phyloP scores from a whole-genome alignment of 2,113 vertebrate genomes.

The Geococcyx californianus region DNA sequence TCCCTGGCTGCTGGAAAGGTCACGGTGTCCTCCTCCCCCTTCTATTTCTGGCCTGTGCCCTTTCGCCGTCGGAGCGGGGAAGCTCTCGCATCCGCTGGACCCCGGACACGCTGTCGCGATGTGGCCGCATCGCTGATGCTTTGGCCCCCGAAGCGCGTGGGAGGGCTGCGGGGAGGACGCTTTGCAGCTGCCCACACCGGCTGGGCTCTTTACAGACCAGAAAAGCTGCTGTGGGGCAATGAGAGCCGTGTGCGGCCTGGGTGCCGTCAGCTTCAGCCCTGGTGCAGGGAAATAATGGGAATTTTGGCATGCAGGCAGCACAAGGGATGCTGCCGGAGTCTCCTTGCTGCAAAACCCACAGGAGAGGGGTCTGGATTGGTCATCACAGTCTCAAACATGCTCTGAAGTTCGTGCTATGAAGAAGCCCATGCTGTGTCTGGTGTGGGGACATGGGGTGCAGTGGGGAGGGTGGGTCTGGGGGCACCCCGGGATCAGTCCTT shows the following conservation, averaged over 20 bases:
- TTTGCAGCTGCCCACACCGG: background rate
- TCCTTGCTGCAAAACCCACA: background rate
- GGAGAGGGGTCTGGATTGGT: background rate
- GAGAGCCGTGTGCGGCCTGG: background rate
- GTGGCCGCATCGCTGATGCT: background rate
- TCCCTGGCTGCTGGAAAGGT: constrained; percentile 55
- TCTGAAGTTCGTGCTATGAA: background rate
- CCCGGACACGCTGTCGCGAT: background rate
- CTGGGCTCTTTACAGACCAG: background rate
- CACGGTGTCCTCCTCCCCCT: constrained; percentile 24
- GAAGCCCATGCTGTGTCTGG: background rate
- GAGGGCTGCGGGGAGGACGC: background rate
- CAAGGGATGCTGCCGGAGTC: accelerated
- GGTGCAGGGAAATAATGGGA: accelerated
- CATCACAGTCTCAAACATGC: accelerated
- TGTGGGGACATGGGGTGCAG: background rate
- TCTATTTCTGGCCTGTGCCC: constrained; percentile 52
- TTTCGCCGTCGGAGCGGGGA: background rate
- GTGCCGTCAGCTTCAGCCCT: background rate
- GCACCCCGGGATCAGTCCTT: background rate
- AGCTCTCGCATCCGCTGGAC: background rate
- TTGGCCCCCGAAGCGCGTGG: background rate
- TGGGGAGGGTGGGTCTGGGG: background rate
- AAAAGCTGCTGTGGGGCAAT: background rate
- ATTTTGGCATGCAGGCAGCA: background rate